Evolutionary conservation across 2,797 vertebrate genomes (phyloP).

Genomic region (Loris lydekkerianus): DNA sequence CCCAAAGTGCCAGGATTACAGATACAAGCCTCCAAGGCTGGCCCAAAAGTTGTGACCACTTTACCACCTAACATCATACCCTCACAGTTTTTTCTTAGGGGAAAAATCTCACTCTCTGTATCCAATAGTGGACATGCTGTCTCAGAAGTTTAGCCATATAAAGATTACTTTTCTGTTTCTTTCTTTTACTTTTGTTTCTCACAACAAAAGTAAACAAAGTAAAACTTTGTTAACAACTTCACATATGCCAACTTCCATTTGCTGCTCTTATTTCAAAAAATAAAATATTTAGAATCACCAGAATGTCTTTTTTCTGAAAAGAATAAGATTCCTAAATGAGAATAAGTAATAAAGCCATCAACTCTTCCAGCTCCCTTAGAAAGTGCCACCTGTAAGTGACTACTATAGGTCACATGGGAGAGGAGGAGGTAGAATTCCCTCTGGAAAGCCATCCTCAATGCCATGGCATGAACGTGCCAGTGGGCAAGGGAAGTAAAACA

Average conservation of each 20-base stretch:
- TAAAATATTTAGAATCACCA: not conserved
- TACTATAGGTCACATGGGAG: not conserved
- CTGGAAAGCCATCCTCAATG: not conserved
- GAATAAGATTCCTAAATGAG: not conserved
- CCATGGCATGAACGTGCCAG: not conserved
- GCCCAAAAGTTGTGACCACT: not conserved
- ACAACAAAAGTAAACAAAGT: not conserved
- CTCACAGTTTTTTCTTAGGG: not conserved
- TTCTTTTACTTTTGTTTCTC: conserved; percentile 27
- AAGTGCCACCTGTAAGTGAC: not conserved
- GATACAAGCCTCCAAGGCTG: not conserved
- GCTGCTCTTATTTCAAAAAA: not conserved
- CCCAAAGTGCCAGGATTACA: not conserved
- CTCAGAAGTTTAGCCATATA: not conserved
- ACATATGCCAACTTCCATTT: not conserved
- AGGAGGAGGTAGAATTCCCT: not conserved
- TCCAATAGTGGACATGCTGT: not conserved
- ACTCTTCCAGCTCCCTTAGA: not conserved
- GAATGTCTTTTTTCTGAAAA: conserved; percentile 32
- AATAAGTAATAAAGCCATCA: not conserved
- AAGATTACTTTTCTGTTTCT: conserved; percentile 21
- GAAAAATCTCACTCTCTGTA: not conserved
- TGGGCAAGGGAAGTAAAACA: not conserved
- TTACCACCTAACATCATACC: not conserved
- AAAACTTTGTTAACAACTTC: not conserved